phyloP scores from a whole-genome alignment of 2,797 vertebrate genomes.

The Leptoclinus maculatus region DNA sequence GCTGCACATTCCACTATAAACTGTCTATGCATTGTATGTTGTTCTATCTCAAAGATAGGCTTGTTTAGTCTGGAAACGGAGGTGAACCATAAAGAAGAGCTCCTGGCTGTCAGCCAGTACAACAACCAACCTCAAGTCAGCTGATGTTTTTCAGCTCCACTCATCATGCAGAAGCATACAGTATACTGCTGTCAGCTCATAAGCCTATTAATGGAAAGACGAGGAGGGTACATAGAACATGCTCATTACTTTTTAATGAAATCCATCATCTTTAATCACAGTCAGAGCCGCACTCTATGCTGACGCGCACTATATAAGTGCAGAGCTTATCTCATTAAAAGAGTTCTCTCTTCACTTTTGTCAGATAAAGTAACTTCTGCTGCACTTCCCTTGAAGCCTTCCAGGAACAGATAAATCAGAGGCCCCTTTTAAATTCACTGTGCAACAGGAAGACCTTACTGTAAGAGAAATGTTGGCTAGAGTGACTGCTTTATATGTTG shows the following conservation, averaged over 20 bases:
- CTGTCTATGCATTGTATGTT: conserved; percentile 42
- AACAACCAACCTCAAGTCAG: conserved; percentile 56
- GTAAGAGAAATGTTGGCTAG: neutral
- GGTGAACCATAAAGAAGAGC: conserved; percentile 52
- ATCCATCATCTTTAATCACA: conserved; percentile 51
- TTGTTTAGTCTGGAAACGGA: conserved; percentile 68
- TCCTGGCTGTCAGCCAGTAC: conserved; percentile 28
- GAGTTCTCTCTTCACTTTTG: conserved; percentile 24
- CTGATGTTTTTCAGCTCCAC: conserved; percentile 62
- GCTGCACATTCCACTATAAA: conserved; percentile 59
- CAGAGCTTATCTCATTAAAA: conserved; percentile 23
- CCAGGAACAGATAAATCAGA: conserved; percentile 5
- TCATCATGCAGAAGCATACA: conserved; percentile 28
- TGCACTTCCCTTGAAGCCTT: conserved; percentile 20
- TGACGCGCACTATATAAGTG: conserved; percentile 15
- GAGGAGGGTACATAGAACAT: conserved; percentile 21
- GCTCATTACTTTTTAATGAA: conserved; percentile 61
- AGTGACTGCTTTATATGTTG: neutral
- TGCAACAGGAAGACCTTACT: neutral
- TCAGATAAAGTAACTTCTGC: conserved; percentile 31
- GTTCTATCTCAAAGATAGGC: conserved; percentile 44
- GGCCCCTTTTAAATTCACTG: conserved; percentile 1
- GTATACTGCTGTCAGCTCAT: conserved; percentile 28
- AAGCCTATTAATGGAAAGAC: conserved; percentile 48
- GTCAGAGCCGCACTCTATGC: conserved; percentile 7